Base-by-base conservation (phyloP, 2,888 invertebrate genomes). In the Dynastes maya region DNA sequence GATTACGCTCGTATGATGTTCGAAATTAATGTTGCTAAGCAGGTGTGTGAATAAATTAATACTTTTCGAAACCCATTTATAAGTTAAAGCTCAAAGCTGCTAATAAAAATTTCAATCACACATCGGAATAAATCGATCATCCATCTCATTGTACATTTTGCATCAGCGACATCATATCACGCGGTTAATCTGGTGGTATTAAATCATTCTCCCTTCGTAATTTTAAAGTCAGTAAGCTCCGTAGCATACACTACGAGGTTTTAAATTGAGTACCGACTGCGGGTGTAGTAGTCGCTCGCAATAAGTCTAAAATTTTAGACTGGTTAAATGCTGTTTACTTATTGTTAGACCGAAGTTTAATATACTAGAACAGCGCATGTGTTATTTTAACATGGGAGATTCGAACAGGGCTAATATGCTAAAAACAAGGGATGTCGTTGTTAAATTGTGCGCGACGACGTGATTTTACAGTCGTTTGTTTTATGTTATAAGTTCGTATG, bases 391-490 rank as follows among this genome's bases (percentile, higher is more conserved):
- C 32, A 32, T 37, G 45, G 63, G 45, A 49, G 64, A 68, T 55
- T 40, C 55, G 55, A 61, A 61, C 51, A 32, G 29, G 65, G 61
- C 76, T 78, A 81, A 81, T 81, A 81, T 80, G 80, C 76, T 81
- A 80, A 81, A 81, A 81, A 55, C 51, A 63, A 64, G 75, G 65
- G 53, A 76, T 55, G 68, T 63, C 68, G 63, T 53, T 64, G 76
- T 77, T 78, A 81, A 81, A 81, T 81, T 81, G 81, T 78, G 81
- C 81, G 81, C 76, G 79, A 80, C 78, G 78, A 81, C 72, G 71
- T 78, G 79, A 81, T 81, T 81, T 81, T 81, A 81, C 80, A 81
- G 80, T 78, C 80, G 80, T 79, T 81, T 81, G 81, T 81, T 81
- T 81, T 78, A 79, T 81, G 72, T 76, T 76, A 68, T 13, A 29